phyloP scores from a whole-genome alignment of 2,797 vertebrate genomes.

The Pipistrellus nathusii region DNA sequence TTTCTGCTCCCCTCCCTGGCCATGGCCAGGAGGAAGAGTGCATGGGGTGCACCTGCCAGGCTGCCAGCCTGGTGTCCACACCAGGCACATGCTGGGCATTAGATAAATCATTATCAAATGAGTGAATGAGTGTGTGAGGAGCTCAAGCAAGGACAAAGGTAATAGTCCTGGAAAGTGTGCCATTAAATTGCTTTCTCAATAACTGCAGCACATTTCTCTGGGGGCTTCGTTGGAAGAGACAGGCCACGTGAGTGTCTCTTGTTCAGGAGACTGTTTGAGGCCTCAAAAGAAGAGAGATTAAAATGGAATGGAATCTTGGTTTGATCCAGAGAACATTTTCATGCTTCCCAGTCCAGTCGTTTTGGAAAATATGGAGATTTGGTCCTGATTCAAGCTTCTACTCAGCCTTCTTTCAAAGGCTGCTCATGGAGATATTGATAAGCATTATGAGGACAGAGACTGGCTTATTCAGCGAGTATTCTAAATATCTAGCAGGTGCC shows the following conservation, averaged over 20 bases:
- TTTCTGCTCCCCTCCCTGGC: background rate
- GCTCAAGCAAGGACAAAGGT: background rate
- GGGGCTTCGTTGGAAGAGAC: background rate
- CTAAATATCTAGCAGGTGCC: slow-evolving; percentile 49
- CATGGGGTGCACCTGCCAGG: background rate
- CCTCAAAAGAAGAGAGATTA: background rate
- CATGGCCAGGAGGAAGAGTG: background rate
- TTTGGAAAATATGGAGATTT: slow-evolving; percentile 60
- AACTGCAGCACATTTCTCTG: background rate
- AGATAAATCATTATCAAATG: background rate
- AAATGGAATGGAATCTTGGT: background rate
- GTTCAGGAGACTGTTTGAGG: background rate
- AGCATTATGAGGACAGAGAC: background rate
- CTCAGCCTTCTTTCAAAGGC: slow-evolving; percentile 40
- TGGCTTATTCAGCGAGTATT: background rate
- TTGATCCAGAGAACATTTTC: slow-evolving; percentile 24
- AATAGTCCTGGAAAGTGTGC: background rate
- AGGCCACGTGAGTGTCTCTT: background rate
- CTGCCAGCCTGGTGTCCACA: background rate
- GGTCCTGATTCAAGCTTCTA: slow-evolving; percentile 62
- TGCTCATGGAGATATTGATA: slow-evolving; percentile 34
- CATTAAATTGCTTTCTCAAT: background rate
- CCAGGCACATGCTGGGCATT: background rate
- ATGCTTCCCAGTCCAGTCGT: slow-evolving; percentile 14
- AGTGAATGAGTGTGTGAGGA: rapidly evolving